Evolutionary conservation across 1,140 invertebrate genomes (phyloP).

Genomic region (Centruroides vittatus): DNA sequence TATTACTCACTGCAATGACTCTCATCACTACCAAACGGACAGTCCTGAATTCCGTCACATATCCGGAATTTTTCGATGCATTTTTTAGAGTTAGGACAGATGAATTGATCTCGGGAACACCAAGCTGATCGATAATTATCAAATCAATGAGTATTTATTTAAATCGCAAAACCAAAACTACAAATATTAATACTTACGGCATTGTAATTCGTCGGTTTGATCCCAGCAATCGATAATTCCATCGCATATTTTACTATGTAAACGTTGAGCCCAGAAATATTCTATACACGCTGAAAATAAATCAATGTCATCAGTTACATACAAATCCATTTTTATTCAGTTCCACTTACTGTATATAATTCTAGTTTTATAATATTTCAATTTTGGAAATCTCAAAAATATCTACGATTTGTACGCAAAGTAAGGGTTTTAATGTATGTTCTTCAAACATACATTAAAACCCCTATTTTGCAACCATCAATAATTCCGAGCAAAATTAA

Average conservation of each 20-base stretch:
- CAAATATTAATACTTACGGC: slow-evolving; percentile 37
- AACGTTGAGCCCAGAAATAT: slow-evolving; percentile 48
- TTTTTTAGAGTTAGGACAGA: slow-evolving; percentile 51
- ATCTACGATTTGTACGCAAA: no score
- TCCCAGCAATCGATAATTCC: slow-evolving; percentile 61
- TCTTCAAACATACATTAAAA: no score
- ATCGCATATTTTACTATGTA: slow-evolving; percentile 61
- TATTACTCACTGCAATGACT: slow-evolving; percentile 5
- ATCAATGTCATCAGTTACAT: background rate
- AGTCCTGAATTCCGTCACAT: slow-evolving; percentile 9
- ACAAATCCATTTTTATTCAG: no score
- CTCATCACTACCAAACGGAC: slow-evolving; percentile 9
- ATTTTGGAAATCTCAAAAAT: no score
- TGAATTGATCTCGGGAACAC: slow-evolving; percentile 49
- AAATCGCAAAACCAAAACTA: no score
- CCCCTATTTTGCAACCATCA: no score
- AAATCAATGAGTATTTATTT: no score
- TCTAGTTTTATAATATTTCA: no score
- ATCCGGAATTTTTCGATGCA: slow-evolving; percentile 49
- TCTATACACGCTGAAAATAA: slow-evolving; percentile 44
- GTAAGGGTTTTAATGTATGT: no score
- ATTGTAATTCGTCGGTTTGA: slow-evolving; percentile 59
- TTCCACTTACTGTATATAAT: no score
- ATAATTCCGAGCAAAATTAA: no score
- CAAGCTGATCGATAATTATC: slow-evolving; percentile 40